Evolutionary conservation across 2,888 invertebrate species (phyloP).

Genomic region (Phyllotreta striolata): DNA sequence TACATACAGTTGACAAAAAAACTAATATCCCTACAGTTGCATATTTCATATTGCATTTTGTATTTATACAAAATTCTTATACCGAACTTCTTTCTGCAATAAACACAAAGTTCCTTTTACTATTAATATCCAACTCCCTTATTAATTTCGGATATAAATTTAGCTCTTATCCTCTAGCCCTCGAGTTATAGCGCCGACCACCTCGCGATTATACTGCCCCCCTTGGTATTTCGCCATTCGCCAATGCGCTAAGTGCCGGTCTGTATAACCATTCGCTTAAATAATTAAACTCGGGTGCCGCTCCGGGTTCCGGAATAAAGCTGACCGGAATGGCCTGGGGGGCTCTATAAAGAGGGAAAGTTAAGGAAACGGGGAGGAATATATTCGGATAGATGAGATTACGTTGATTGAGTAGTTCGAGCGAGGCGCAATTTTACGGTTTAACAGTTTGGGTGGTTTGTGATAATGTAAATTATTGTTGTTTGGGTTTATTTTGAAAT

Average conservation of each 20-base stretch:
- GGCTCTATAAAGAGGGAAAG: conserved; percentile 6
- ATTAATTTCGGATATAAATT: conserved; percentile 13
- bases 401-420: not conserved
- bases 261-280: conserved; percentile 18
- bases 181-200: no score
- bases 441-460: not conserved
- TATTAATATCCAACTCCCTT: conserved; percentile 1
- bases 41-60: no score
- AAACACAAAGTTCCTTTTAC: no score
- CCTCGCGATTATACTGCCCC: not conserved
- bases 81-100: no score
- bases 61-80: no score
- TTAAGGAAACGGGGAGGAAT: conserved; percentile 5
- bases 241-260: conserved; percentile 21
- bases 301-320: conserved; percentile 4
- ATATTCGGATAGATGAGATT: conserved; percentile 2
- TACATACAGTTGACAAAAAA: no score
- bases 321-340: conserved; percentile 8
- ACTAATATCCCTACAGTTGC: no score
- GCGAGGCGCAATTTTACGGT: conserved; percentile 1
- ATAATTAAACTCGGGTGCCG: conserved; percentile 16
- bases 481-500: no score
- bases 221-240: conserved; percentile 8
- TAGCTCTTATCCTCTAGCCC: not conserved
- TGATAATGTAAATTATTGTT: no score